Evolutionary conservation across 2,888 invertebrate species (phyloP), one percentile per base, ranked within the genome.

Genomic region (Malachius bipustulatus): DNA sequence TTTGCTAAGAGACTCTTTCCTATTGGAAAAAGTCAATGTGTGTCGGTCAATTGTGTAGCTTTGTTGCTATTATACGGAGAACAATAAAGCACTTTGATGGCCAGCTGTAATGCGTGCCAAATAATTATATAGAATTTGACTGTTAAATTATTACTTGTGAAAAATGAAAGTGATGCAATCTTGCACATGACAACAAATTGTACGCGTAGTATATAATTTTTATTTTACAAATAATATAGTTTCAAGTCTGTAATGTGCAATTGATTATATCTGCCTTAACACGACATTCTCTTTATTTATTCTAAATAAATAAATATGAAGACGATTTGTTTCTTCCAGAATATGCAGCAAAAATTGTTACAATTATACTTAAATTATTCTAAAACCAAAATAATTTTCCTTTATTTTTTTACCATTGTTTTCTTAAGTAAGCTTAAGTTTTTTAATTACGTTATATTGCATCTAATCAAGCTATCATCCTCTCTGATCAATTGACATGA

Each of bases 81-180:
- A 3, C 24, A 6, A n/a, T 16, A 16, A 16, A 42, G 19, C 15
- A 36, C 28, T 40, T 27, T 34, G 31, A 37, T 39, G 44, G 26
- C 11, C 28, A 8, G 26, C 30, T 34, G 31, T n/a, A 10, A 34
- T 42, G 43, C 41, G 39, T 43, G 40, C 41, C 9, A 14, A 34
- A 34, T 42, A 41, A 46, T 45, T 37, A 30, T 16, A 38, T 45
- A 40, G 41, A 42, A 49, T 48, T 47, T 47, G 37, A 36, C 35
- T 26, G 36, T 32, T 41, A 32, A 44, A 47, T 47, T 43, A 42
- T 35, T 40, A 40, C 24, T 19, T 37, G 42, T 43, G 16, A 35
- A 46, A 46, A 38, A 40, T 12, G 45, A 50, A 47, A 47, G 42
- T 49, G 38, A 44, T 43, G 38, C 39, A 36, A 45, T 38, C 35